Evolutionary conservation across 2,113 vertebrate genomes (phyloP).

Genomic region (Mesocricetus auratus): DNA sequence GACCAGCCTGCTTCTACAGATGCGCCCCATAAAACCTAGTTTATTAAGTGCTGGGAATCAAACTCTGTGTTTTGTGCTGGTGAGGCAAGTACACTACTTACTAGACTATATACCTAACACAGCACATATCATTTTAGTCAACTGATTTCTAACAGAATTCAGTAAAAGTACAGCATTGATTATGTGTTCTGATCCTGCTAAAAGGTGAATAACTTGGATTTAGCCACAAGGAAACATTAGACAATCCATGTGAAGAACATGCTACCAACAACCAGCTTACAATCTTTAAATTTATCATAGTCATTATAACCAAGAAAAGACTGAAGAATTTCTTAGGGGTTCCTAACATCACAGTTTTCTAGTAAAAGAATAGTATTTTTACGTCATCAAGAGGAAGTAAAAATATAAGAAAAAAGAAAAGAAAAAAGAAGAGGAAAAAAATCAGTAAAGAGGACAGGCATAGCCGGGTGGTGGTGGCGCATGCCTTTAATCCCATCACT

Average conservation of each 20-base stretch:
- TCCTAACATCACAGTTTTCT: background rate
- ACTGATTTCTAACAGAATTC: background rate
- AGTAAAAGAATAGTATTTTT: conserved; percentile 7
- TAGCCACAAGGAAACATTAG: background rate
- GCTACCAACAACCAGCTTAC: background rate
- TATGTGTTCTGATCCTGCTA: background rate
- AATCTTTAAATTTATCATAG: background rate
- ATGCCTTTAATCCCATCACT: background rate
- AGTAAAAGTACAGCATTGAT: background rate
- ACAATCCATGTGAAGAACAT: background rate
- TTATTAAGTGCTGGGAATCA: background rate
- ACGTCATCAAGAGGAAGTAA: background rate
- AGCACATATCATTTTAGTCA: background rate
- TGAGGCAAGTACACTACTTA: background rate
- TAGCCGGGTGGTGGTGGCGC: too few relatives aligned
- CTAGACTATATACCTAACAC: background rate
- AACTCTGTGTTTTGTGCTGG: background rate
- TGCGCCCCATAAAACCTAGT: background rate
- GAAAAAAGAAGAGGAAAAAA: background rate
- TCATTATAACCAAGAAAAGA: background rate
- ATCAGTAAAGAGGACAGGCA: background rate
- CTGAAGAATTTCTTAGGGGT: background rate
- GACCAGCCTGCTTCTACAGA: background rate
- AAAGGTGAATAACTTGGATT: conserved; percentile 5
- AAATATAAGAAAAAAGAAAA: background rate